Base-by-base conservation (phyloP, 1,140 invertebrate genomes). In the Zaprionus camerounensis region DNA sequence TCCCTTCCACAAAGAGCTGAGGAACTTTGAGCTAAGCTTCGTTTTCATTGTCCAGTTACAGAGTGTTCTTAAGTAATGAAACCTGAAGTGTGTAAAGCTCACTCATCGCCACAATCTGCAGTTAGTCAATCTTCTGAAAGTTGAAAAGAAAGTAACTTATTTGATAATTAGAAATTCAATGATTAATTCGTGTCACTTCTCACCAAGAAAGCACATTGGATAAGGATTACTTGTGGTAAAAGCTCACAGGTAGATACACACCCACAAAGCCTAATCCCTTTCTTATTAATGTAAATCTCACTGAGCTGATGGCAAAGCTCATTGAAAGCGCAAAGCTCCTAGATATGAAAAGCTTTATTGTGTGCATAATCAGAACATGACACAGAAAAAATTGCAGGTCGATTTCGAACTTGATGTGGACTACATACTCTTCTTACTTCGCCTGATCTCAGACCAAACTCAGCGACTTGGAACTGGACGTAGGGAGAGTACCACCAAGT, bases 401-500 rank as follows among this genome's bases (percentile, higher is more conserved):
- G 2, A 46, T 17, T 46, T 46, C 41, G n/a, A 46, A 44, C n/a
- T 9, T 34, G 2, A 0, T 6, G n/a, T 6, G 6, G 2, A 44
- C 41, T n/a, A n/a, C 5, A 15, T 44, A 7, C 41, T 46, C n/a
- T n/a, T 44, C n/a, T 11, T 24, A 4, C 46, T 13, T 13, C 20
- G 3, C 20, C 46, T 46, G n/a, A 2, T 9, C 46, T 51, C 11
- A 22, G 46, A 24, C 46, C 46, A 11, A 51, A 22, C 11, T 12
- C 46, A 22, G 20, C 11, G 6, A 59, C 57, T 24, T 44, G 20
- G 20, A 13, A 20, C 31, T 22, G 22, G 28, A 15, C 1, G 31
- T n/a, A 1, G 77, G 68, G n/a, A 77, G 7, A 11, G 17, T 70
- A 5, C 77, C 80, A 13, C 80, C 80, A 12, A 80, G 49, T 3